A percentile compares a stretch with the other conserved stretches of the same genome.
Conservation (phyloP, 1,140 invertebrate genomes). For the Metaphire vulgaris region DNA sequence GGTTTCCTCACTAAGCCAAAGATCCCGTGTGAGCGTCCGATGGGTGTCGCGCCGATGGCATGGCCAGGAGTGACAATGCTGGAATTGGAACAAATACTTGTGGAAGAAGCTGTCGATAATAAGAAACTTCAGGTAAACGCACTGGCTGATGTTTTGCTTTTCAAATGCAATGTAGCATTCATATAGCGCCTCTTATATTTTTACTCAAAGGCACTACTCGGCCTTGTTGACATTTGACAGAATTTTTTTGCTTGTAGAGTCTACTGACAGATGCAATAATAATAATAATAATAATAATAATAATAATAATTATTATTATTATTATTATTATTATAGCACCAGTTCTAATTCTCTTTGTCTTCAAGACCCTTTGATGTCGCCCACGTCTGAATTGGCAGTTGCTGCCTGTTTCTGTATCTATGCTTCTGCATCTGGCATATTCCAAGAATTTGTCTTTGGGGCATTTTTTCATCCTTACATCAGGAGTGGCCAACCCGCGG, state of each 20-base stretch:
- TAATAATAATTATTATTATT: not conserved
- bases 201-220: not conserved
- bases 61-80: constrained; percentile 52
- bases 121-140: constrained; percentile 32
- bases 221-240: not conserved
- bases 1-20: constrained; percentile 47
- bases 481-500: too few species aligned
- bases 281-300: not conserved
- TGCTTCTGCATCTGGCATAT: too few species aligned
- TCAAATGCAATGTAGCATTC: too few species aligned
- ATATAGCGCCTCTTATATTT: too few species aligned
- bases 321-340: too few species aligned
- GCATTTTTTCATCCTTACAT: too few species aligned
- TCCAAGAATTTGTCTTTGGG: too few species aligned
- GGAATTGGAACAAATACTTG: constrained; percentile 48
- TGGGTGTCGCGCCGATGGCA: constrained; percentile 47
- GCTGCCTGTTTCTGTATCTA: too few species aligned
- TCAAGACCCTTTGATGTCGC: too few species aligned
- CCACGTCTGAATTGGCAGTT: too few species aligned
- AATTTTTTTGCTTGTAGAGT: not conserved
- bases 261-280: too few species aligned
- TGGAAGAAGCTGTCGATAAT: constrained; percentile 40
- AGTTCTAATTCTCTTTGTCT: too few species aligned
- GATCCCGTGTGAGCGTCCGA: constrained; percentile 44
- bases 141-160: not conserved